A percentile compares a stretch with the other conserved stretches of the same genome.
These are phyloP conservation scores for Melanargia galathea DNA, from an alignment of 2,888 invertebrate species.

Conservation along the genomic window DNA sequence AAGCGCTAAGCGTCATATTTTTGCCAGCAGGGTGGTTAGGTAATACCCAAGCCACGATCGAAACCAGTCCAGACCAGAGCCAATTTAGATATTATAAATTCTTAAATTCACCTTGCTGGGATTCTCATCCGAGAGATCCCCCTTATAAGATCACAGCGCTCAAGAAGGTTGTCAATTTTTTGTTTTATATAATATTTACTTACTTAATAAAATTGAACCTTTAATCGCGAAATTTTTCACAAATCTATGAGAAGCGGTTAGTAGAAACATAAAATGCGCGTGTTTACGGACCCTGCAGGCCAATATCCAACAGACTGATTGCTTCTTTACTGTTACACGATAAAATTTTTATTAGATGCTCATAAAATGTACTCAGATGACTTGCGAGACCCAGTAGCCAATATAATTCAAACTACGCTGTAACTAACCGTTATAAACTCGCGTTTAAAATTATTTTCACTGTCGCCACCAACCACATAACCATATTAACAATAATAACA, in stretches of 20 bases:
- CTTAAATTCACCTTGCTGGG: too few relatives aligned
- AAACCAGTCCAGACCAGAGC: too few relatives aligned
- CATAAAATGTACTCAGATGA: constrained; percentile 78
- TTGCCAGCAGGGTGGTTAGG: too few relatives aligned
- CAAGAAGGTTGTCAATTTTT: too few relatives aligned
- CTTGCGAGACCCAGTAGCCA: constrained; percentile 75
- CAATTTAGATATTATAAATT: too few relatives aligned
- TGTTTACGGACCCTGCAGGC: constrained; percentile 78
- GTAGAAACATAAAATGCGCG: constrained; percentile 75
- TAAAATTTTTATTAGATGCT: constrained; percentile 79
- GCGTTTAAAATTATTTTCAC: constrained; percentile 47
- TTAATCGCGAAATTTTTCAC: constrained; percentile 2
- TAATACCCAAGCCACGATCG: too few relatives aligned
- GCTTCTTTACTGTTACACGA: constrained; percentile 83
- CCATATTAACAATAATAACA: too few relatives aligned
- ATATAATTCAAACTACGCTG: constrained; percentile 77
- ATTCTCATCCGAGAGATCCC: too few relatives aligned
- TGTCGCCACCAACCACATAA: constrained; percentile 34
- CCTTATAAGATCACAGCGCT: too few relatives aligned
- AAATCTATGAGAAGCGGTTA: constrained; percentile 63
- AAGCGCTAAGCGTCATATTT: too few relatives aligned
- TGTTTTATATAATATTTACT: too few relatives aligned
- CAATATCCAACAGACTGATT: constrained; percentile 80
- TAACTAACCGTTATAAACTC: constrained; percentile 73
- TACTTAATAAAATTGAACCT: not conserved